Conservation (phyloP, 2,797 vertebrate species). For the Malacoraja senta region DNA sequence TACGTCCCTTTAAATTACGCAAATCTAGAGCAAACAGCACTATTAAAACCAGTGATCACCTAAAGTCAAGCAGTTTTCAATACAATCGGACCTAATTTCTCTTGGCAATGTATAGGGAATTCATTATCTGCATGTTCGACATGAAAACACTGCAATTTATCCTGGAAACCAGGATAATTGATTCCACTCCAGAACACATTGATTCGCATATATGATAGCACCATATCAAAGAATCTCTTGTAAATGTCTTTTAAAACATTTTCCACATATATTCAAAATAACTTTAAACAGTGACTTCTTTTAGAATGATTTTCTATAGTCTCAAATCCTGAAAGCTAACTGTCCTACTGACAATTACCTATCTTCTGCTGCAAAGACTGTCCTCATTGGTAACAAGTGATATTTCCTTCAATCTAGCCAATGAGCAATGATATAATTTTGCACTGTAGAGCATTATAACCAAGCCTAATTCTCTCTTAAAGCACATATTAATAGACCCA, state of each 20-base stretch:
- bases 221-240: too few species aligned
- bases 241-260: background rate
- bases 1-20: too few species aligned
- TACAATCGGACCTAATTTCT: too few species aligned
- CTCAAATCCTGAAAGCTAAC: background rate
- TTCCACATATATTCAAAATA: background rate
- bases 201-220: too few species aligned
- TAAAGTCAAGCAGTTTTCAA: too few species aligned
- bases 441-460: background rate
- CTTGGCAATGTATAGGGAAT: too few species aligned
- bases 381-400: background rate
- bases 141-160: too few species aligned
- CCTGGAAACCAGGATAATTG: too few species aligned
- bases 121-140: too few species aligned
- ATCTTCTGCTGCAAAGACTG: background rate
- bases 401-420: background rate
- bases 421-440: background rate
- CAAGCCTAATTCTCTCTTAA: background rate
- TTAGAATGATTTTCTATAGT: background rate
- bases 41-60: too few species aligned
- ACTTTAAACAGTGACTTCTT: background rate
- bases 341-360: background rate
- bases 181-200: too few species aligned
- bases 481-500: background rate
- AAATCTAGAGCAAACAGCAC: too few species aligned